These are phyloP conservation scores for Emydocephalus ijimae DNA, from an alignment of 2,113 vertebrate species.

Conservation along the genomic window DNA sequence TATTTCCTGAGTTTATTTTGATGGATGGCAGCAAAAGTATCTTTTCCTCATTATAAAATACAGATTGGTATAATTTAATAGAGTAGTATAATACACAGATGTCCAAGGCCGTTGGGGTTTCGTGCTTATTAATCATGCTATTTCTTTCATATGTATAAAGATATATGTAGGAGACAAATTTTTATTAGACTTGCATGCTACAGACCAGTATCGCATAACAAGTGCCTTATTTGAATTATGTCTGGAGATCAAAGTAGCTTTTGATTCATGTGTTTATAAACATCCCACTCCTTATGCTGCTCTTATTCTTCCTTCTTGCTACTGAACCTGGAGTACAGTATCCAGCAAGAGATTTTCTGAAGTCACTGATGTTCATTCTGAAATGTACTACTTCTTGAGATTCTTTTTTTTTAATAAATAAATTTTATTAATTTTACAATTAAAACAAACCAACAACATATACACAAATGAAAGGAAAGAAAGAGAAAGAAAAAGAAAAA, in stretches of 20 bases:
- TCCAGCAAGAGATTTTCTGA: constrained; percentile 51
- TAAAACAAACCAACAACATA: too few species aligned
- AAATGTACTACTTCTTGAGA: constrained; percentile 20
- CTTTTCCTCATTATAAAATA: constrained; percentile 84
- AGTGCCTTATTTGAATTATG: constrained; percentile 59
- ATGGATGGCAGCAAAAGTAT: constrained; percentile 85
- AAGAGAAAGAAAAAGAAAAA: too few species aligned
- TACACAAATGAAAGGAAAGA: too few species aligned
- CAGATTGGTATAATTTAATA: constrained; percentile 88
- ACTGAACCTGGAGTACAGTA: constrained; percentile 42
- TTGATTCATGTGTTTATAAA: constrained; percentile 75
- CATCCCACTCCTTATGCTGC: constrained; percentile 53
- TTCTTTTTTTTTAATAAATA: neutral
- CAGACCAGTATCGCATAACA: constrained; percentile 65
- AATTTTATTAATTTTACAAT: too few species aligned
- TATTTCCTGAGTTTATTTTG: constrained; percentile 90
- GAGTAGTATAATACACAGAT: constrained; percentile 86
- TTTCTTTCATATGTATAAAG: constrained; percentile 77
- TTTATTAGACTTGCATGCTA: constrained; percentile 83
- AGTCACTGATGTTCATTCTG: constrained; percentile 37
- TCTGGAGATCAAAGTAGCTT: constrained; percentile 66
- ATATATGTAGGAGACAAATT: constrained; percentile 77
- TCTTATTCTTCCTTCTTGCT: constrained; percentile 56
- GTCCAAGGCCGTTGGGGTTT: constrained; percentile 77
- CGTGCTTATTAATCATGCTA: constrained; percentile 80